These are phyloP conservation scores for Hermatobates lingyangjiaoensis DNA, from an alignment of 1,140 invertebrate genomes.

Conservation along the genomic window DNA sequence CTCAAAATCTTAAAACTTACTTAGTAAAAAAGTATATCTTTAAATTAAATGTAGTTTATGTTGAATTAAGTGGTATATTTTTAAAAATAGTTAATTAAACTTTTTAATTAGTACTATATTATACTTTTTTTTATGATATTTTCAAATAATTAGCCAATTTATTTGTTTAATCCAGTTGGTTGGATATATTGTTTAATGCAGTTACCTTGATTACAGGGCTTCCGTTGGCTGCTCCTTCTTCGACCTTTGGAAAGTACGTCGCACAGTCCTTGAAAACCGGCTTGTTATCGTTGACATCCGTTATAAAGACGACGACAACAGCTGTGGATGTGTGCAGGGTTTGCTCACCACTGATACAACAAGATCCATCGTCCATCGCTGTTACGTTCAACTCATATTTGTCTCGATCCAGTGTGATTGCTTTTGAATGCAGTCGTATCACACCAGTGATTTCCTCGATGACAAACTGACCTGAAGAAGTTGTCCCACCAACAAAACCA, in stretches of 20 bases:
- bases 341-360: slow-evolving; percentile 65
- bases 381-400: slow-evolving; percentile 90
- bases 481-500: slow-evolving; percentile 78
- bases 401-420: slow-evolving; percentile 64
- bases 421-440: slow-evolving; percentile 67
- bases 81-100: too few relatives aligned
- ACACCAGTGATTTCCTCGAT: slow-evolving; percentile 91
- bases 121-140: too few relatives aligned
- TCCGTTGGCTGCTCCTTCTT: slow-evolving; percentile 79
- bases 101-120: too few relatives aligned
- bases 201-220: slow-evolving; percentile 71
- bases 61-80: too few relatives aligned
- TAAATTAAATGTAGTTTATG: too few relatives aligned
- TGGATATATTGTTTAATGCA: too few relatives aligned
- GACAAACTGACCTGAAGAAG: slow-evolving; percentile 76
- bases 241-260: slow-evolving; percentile 78
- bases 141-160: too few relatives aligned
- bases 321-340: slow-evolving; percentile 82
- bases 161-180: too few relatives aligned
- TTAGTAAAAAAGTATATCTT: too few relatives aligned
- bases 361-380: slow-evolving; percentile 81
- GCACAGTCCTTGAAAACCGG: slow-evolving; percentile 83
- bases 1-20: too few relatives aligned
- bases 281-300: slow-evolving; percentile 90
- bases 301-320: slow-evolving; percentile 86